These are phyloP conservation scores for Polia nebulosa DNA, from an alignment of 2,888 invertebrate genomes.

Conservation along the genomic window DNA sequence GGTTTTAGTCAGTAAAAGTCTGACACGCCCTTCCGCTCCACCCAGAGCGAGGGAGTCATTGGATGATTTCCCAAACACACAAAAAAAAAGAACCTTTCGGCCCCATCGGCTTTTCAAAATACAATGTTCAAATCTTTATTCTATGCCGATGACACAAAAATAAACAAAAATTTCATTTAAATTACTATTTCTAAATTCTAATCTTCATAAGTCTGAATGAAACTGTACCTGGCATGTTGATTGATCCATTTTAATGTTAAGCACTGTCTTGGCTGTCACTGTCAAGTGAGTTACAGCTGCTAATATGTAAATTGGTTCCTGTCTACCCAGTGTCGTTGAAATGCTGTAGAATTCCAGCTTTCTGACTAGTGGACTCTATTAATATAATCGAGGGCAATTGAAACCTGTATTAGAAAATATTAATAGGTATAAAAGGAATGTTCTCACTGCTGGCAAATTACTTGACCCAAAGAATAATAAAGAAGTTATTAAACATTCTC, in stretches of 20 bases:
- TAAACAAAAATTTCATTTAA: neutral
- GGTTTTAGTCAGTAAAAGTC: too few species aligned
- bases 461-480: neutral
- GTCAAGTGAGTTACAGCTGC: slow-evolving; percentile 33
- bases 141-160: neutral
- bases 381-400: slow-evolving; percentile 29
- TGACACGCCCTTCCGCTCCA: too few species aligned
- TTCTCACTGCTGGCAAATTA: neutral
- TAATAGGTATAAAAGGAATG: neutral
- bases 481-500: neutral
- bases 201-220: slow-evolving; percentile 15
- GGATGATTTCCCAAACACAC: too few species aligned
- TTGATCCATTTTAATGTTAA: slow-evolving; percentile 28
- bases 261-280: slow-evolving; percentile 28
- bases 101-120: neutral
- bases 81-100: too few species aligned
- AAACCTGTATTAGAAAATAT: slow-evolving; percentile 11
- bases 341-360: slow-evolving; percentile 45
- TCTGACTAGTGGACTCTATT: slow-evolving; percentile 18
- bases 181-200: too few species aligned
- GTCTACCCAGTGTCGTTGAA: slow-evolving; percentile 45
- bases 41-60: too few species aligned
- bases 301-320: slow-evolving; percentile 58
- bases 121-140: neutral
- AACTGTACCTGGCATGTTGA: slow-evolving; percentile 22